phyloP scores from a whole-genome alignment of 2,888 invertebrate genomes.

The Trissolcus brochymenae region DNA sequence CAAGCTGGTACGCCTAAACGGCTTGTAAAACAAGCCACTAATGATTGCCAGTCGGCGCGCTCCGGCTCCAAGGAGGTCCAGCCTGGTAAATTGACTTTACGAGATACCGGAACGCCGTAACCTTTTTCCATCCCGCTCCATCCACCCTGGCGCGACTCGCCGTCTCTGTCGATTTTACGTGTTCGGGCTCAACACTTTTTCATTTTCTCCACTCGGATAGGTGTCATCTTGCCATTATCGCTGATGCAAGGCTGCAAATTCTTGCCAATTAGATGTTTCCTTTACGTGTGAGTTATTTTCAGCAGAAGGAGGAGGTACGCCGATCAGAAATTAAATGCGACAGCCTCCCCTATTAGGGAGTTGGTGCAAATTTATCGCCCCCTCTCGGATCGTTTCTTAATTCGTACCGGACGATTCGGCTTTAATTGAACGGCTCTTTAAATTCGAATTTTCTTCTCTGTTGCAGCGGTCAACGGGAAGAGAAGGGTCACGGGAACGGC shows the following conservation, averaged over 20 bases:
- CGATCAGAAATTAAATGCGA: slow-evolving; percentile 7
- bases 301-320: too few species aligned
- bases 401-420: too few species aligned
- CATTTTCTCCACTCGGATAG: slow-evolving; percentile 53
- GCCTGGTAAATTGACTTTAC: slow-evolving; percentile 73
- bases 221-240: slow-evolving; percentile 50
- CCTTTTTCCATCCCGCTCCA: slow-evolving; percentile 9
- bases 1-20: slow-evolving; percentile 71
- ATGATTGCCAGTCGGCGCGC: slow-evolving; percentile 66
- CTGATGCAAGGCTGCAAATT: slow-evolving; percentile 43
- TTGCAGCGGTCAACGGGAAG: slow-evolving; percentile 73
- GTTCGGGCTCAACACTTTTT: slow-evolving; percentile 40
- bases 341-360: slow-evolving; percentile 4
- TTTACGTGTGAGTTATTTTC: slow-evolving; percentile 10
- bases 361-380: slow-evolving; percentile 7
- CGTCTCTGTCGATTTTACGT: slow-evolving; percentile 43
- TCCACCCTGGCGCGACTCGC: not conserved
- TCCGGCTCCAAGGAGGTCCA: slow-evolving; percentile 68
- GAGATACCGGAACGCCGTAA: slow-evolving; percentile 63
- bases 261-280: slow-evolving; percentile 38
- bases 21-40: slow-evolving; percentile 76
- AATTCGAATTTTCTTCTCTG: slow-evolving; percentile 12
- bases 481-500: slow-evolving; percentile 70
- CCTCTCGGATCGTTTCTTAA: not conserved
- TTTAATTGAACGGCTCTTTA: too few species aligned